Evolutionary conservation across 2,888 invertebrate genomes (phyloP).

Genomic region (Pseudococcus jackbeardsleyi): DNA sequence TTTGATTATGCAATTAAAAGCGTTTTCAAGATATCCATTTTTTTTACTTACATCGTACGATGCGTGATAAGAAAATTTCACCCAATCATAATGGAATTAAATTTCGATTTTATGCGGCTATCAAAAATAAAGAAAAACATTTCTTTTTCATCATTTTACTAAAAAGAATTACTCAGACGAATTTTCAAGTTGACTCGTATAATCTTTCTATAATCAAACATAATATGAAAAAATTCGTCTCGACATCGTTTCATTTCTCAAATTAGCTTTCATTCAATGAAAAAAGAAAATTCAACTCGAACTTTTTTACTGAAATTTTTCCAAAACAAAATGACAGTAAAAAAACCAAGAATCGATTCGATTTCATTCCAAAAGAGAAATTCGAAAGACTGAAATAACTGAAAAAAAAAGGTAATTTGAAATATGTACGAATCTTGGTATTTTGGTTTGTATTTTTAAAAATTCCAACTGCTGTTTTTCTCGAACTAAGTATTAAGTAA

Average conservation of each 20-base stretch:
- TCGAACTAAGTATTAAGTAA: background rate
- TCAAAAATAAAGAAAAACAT: too few species aligned
- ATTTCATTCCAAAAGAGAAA: background rate
- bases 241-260: too few species aligned
- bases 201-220: too few species aligned
- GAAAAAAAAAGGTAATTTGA: conserved; percentile 20
- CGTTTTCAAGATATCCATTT: background rate
- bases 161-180: background rate
- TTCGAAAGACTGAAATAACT: background rate
- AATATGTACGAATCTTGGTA: background rate
- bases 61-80: background rate
- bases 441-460: background rate
- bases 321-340: background rate
- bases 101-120: too few species aligned
- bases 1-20: background rate
- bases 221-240: too few species aligned
- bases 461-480: background rate
- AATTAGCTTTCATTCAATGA: background rate
- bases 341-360: background rate
- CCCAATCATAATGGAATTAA: background rate
- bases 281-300: background rate
- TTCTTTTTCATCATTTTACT: background rate
- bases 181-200: background rate
- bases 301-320: background rate
- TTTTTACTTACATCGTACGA: background rate